A percentile compares a stretch with the other conserved stretches of the same genome.
These are phyloP conservation scores for Diglossa brunneiventris DNA, from an alignment of 2,113 vertebrate species.

Conservation along the genomic window DNA sequence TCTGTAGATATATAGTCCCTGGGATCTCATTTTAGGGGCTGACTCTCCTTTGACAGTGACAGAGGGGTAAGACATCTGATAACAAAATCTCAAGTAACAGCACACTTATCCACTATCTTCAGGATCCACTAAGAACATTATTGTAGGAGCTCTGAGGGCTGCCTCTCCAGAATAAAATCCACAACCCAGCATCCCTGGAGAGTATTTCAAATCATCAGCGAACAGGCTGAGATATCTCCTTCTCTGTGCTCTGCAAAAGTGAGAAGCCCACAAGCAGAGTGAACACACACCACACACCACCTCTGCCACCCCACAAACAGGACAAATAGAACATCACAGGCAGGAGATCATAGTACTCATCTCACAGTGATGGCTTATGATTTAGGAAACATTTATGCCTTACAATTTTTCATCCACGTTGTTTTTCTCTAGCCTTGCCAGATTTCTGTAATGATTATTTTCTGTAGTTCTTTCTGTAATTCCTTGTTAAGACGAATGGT, in stretches of 20 bases:
- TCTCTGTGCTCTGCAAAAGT: neutral
- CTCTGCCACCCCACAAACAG: neutral
- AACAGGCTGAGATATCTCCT: neutral
- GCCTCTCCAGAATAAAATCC: neutral
- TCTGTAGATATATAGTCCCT: neutral
- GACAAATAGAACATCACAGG: neutral
- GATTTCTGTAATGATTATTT: neutral
- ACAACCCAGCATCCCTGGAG: neutral
- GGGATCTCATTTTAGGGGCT: neutral
- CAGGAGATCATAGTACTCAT: neutral
- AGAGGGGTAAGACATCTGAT: neutral
- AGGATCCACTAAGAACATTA: neutral
- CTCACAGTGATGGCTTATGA: neutral
- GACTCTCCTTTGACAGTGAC: neutral
- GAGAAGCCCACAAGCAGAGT: neutral
- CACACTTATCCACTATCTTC: neutral
- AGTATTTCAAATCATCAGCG: neutral
- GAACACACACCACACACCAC: neutral
- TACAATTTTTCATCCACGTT: neutral
- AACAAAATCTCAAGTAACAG: neutral
- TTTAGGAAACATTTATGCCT: neutral
- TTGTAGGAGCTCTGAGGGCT: neutral
- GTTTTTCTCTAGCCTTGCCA: neutral
- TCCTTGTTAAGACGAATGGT: neutral
- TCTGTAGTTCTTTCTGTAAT: neutral